phyloP scores from a whole-genome alignment of 2,113 vertebrate species.

The Poecilia latipinna region DNA sequence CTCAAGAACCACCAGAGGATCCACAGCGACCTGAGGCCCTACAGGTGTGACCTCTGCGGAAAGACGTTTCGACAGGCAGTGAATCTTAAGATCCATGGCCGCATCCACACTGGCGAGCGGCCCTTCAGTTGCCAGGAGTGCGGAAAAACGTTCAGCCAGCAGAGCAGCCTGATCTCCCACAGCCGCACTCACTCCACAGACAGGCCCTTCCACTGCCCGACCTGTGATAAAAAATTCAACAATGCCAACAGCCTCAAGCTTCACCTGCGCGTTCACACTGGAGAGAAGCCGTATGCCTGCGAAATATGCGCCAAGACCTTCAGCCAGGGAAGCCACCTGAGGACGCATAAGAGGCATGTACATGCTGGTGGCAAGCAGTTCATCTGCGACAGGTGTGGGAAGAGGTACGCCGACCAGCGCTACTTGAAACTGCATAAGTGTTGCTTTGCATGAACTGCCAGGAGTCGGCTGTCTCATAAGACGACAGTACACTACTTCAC shows the following conservation, averaged over 20 bases:
- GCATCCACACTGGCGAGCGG: constrained; percentile 79
- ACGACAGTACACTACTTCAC: neutral
- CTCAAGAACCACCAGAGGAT: constrained; percentile 76
- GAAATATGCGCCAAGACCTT: constrained; percentile 74
- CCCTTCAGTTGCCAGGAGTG: constrained; percentile 75
- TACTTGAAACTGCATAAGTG: constrained; percentile 81
- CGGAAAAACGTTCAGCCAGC: constrained; percentile 80
- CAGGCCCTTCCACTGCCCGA: constrained; percentile 66
- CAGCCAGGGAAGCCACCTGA: constrained; percentile 79
- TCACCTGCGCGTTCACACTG: constrained; percentile 75
- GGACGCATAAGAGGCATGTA: constrained; percentile 77
- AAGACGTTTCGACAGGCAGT: constrained; percentile 77
- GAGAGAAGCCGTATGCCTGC: constrained; percentile 78
- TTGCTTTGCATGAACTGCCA: constrained; percentile 56
- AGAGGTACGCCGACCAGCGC: constrained; percentile 77
- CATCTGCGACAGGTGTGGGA: constrained; percentile 80
- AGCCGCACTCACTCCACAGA: constrained; percentile 73
- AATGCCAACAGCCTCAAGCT: constrained; percentile 80
- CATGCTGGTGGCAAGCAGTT: constrained; percentile 80
- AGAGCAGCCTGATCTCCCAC: constrained; percentile 78
- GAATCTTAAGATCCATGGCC: constrained; percentile 78
- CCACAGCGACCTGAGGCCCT: constrained; percentile 73
- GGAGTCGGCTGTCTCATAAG: neutral
- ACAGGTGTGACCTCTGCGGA: constrained; percentile 72
- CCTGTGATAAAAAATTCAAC: constrained; percentile 77